Percentiles rank a stretch among this genome's conserved stretches.
phyloP scores from a whole-genome alignment of 2,888 invertebrate species.

The Himalopsyche japonica region DNA sequence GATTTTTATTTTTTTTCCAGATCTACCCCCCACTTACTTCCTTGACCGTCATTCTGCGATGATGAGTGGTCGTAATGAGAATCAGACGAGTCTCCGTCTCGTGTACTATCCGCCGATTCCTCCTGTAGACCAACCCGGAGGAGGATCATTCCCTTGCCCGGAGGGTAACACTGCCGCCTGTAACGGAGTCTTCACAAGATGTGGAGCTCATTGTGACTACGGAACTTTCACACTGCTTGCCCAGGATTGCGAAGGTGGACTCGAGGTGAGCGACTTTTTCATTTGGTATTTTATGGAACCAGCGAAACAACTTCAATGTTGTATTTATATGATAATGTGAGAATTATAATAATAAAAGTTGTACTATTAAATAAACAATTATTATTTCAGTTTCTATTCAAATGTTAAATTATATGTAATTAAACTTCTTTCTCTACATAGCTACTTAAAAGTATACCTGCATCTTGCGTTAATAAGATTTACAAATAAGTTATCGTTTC shows the following conservation, averaged over 20 bases:
- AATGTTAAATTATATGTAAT: too few relatives aligned
- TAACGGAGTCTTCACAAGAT: slow-evolving; percentile 56
- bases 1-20: slow-evolving; percentile 45
- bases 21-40: slow-evolving; percentile 64
- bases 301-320: too few relatives aligned
- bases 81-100: slow-evolving; percentile 69
- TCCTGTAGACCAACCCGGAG: slow-evolving; percentile 48
- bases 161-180: not conserved
- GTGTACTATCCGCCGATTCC: slow-evolving; percentile 74
- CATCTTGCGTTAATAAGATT: too few relatives aligned
- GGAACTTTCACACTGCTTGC: slow-evolving; percentile 76
- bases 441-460: too few relatives aligned
- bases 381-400: too few relatives aligned
- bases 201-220: slow-evolving; percentile 74
- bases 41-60: slow-evolving; percentile 68
- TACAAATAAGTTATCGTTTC: too few relatives aligned
- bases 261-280: slow-evolving; percentile 57
- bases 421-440: too few relatives aligned
- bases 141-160: not conserved
- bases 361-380: too few relatives aligned
- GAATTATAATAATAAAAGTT: too few relatives aligned
- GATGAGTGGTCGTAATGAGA: slow-evolving; percentile 64
- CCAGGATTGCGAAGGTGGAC: slow-evolving; percentile 75
- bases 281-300: too few relatives aligned
- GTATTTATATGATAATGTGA: too few relatives aligned